Evolutionary conservation across 1,140 invertebrate species (phyloP), one percentile per base, ranked within the genome.

Genomic region (Tribolium madens): DNA sequence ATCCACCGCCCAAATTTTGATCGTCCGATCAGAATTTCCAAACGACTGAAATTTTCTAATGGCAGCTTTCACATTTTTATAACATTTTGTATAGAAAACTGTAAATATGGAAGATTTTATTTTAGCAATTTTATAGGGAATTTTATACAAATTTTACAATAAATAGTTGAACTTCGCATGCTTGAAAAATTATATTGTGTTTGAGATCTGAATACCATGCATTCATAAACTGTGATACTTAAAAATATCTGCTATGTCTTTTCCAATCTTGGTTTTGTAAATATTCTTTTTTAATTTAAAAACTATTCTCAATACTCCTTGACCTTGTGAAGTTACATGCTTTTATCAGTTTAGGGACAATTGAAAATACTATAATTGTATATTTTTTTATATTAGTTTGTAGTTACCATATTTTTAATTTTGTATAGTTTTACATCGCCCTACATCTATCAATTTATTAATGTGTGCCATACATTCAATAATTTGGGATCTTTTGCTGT

Each of bases 161-260:
- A 71, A 50, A 50, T 47, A 72, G 50, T 26, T 72, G 12, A n/a
- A 64, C 52, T 64, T 64, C 21, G 21, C 21, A 33, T 33, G 57
- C 21, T 64, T 72, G 50, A 33, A 47, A 10, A 71, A 17, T 53
- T 17, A 53, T 18, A 26, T 60, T 72, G 48, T 31, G 48, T 72
- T 50, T 52, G 46, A 72, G 70, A 72, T 72, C 70, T 72, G 70
- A 72, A 18, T 57, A 71, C 68, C 68, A 48, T 71, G 68, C 68
- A 71, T 72, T 72, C 70, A 72, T 72, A 48, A 72, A 72, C 70
- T 72, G 70, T 72, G 70, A 72, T 72, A 72, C 70, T 72, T 72
- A 72, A 69, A n/a, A 71, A 72, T 52, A 72, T 72, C 70, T 72
- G 31, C 70, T 72, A 71, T 72, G 50, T 72, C 47, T 71, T 72